These are phyloP conservation scores for Strix uralensis DNA, from an alignment of 2,113 vertebrate genomes.

Conservation along the genomic window DNA sequence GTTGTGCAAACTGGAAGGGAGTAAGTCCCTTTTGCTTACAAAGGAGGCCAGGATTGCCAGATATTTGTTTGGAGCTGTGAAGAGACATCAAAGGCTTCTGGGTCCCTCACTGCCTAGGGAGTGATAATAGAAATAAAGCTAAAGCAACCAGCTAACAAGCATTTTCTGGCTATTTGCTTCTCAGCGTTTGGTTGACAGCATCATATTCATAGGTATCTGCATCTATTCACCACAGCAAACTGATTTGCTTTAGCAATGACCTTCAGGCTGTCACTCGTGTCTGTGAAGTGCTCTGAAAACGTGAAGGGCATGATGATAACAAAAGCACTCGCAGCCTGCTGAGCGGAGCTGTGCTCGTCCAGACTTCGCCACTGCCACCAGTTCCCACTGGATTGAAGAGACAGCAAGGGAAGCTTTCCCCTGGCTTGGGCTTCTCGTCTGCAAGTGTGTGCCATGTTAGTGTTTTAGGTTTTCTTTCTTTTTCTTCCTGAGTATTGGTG, in stretches of 20 bases:
- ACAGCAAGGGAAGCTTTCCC: background rate
- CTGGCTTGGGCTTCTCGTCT: background rate
- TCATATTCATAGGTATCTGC: background rate
- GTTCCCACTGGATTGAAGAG: background rate
- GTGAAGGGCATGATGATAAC: background rate
- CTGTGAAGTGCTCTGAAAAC: background rate
- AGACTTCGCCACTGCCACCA: rapidly evolving
- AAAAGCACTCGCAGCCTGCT: background rate
- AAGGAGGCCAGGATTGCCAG: background rate
- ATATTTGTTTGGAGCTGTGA: background rate
- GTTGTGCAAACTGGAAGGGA: background rate
- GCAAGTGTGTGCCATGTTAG: no score
- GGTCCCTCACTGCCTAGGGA: background rate
- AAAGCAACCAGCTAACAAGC: background rate
- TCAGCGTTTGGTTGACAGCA: background rate
- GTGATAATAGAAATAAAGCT: background rate
- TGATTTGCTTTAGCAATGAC: background rate
- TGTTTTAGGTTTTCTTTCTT: background rate
- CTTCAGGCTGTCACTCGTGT: background rate
- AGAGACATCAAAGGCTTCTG: background rate
- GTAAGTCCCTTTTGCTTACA: background rate
- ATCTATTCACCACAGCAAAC: background rate
- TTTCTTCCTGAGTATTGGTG: background rate
- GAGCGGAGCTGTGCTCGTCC: no score
- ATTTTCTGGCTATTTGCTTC: background rate